Conservation (phyloP, 2,113 vertebrate genomes). For the Osmerus eperlanus region DNA sequence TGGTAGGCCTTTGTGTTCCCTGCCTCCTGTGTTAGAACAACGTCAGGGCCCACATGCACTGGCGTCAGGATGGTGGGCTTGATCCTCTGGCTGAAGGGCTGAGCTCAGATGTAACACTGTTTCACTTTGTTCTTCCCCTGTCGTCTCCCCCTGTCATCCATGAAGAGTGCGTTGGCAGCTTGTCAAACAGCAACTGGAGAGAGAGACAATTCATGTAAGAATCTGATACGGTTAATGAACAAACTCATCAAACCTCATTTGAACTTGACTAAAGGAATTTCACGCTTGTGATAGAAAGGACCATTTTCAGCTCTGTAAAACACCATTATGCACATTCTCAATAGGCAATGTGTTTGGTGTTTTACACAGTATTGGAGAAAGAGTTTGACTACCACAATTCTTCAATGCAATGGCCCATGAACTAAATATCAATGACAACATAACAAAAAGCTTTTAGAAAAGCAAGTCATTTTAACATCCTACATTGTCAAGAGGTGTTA, state of each 20-base stretch:
- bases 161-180: slow-evolving; percentile 59
- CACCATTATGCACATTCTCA: background rate
- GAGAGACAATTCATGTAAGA: slow-evolving; percentile 10
- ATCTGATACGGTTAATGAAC: slow-evolving; percentile 7
- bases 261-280: slow-evolving; percentile 6
- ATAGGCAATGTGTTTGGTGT: background rate
- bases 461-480: background rate
- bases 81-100: slow-evolving; percentile 39
- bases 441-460: background rate
- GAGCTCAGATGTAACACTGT: slow-evolving; percentile 46
- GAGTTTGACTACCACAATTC: background rate
- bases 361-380: slow-evolving; percentile 5
- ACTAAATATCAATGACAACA: background rate
- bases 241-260: slow-evolving; percentile 6
- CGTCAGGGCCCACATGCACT: slow-evolving; percentile 62
- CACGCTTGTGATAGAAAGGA: background rate
- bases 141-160: slow-evolving; percentile 59
- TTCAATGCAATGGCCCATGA: slow-evolving; percentile 4
- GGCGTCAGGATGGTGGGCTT: slow-evolving; percentile 46
- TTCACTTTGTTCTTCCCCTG: slow-evolving; percentile 32
- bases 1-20: slow-evolving; percentile 60
- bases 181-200: slow-evolving; percentile 55
- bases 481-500: too few relatives aligned
- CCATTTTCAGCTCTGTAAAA: background rate
- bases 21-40: slow-evolving; percentile 55